These are phyloP conservation scores for Netelia inedita DNA, from an alignment of 2,888 invertebrate species.

Conservation along the genomic window DNA sequence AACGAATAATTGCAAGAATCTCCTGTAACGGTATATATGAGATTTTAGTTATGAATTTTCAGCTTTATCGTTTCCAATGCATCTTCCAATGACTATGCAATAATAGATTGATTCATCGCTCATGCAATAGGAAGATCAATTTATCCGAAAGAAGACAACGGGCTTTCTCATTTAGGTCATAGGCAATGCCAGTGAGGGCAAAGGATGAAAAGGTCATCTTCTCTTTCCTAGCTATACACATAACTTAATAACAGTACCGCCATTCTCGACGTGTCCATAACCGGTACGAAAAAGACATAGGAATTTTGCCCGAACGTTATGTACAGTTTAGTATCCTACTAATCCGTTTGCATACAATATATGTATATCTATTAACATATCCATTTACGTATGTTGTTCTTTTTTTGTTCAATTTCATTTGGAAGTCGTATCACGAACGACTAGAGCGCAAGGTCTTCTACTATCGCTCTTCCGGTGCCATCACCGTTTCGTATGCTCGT, in stretches of 20 bases:
- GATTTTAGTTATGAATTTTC: too few relatives aligned
- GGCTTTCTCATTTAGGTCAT: conserved; percentile 5
- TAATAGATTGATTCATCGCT: background rate
- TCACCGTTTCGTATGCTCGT: background rate
- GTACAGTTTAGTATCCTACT: conserved; percentile 1
- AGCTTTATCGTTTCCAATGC: too few relatives aligned
- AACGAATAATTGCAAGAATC: too few relatives aligned
- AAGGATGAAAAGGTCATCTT: conserved; percentile 20
- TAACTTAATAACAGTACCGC: conserved; percentile 49
- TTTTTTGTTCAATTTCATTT: conserved; percentile 17
- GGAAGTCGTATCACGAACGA: conserved; percentile 50
- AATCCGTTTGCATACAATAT: background rate
- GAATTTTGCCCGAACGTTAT: background rate
- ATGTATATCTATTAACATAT: background rate
- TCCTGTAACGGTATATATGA: too few relatives aligned
- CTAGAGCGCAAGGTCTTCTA: conserved; percentile 25
- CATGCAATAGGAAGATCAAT: background rate
- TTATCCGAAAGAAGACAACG: background rate
- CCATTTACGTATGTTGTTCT: background rate
- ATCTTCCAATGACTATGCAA: too few relatives aligned
- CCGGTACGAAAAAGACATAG: conserved; percentile 21
- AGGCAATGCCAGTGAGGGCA: background rate
- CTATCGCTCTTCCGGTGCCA: conserved; percentile 49
- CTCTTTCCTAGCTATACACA: conserved; percentile 4
- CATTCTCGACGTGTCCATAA: conserved; percentile 40